Percentiles rank a stretch among this genome's conserved stretches.
These are phyloP conservation scores for Rhopalosiphum padi DNA, from an alignment of 1,140 invertebrate genomes.

Conservation along the genomic window DNA sequence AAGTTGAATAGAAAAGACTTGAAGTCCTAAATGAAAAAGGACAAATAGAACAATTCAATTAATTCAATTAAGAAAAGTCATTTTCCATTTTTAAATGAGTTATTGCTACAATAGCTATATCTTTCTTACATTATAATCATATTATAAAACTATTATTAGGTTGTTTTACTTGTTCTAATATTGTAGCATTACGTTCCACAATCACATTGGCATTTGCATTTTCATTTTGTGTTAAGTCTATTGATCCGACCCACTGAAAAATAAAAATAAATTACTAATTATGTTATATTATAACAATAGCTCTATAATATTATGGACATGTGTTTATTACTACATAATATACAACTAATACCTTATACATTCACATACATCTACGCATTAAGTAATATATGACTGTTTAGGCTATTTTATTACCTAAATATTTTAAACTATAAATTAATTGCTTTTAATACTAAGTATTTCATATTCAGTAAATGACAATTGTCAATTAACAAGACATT, in stretches of 20 bases:
- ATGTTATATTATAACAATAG: not conserved
- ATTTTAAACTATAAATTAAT: not conserved
- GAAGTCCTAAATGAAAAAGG: not conserved
- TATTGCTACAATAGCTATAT: no score
- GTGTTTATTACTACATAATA: not conserved
- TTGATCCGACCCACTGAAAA: conserved; percentile 89
- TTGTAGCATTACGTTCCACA: conserved; percentile 76
- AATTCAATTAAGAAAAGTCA: not conserved
- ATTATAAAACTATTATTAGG: not conserved
- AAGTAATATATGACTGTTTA: not conserved
- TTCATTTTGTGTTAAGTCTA: conserved; percentile 90
- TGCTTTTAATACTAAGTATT: not conserved
- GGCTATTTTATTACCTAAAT: not conserved
- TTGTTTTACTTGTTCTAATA: conserved; percentile 77
- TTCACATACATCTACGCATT: not conserved
- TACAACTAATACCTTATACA: not conserved
- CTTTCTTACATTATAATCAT: no score
- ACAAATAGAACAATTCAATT: not conserved
- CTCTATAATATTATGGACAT: not conserved
- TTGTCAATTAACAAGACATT: not conserved
- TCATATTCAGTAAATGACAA: not conserved
- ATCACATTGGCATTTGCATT: conserved; percentile 90
- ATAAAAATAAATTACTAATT: not conserved
- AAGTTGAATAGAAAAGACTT: not conserved
- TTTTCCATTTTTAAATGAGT: not conserved